Percentiles rank a stretch among this genome's conserved stretches.
phyloP scores from a whole-genome alignment of 2,888 invertebrate species.

The Tyria jacobaeae region DNA sequence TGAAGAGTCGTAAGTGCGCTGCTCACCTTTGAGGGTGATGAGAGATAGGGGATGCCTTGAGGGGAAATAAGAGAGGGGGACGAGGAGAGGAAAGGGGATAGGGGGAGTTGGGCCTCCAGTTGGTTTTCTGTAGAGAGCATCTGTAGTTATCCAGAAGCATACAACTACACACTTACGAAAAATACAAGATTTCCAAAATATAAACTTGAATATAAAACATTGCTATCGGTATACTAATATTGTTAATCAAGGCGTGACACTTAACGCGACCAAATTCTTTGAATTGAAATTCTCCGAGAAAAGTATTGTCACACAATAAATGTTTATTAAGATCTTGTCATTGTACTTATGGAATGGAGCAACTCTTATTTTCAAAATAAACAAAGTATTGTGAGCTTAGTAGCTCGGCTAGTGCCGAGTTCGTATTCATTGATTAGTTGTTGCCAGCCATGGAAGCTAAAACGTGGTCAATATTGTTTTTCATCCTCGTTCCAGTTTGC shows the following conservation, averaged over 20 bases:
- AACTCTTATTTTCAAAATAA: constrained; percentile 49
- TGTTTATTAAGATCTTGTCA: constrained; percentile 34
- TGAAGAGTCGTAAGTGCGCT: too few relatives aligned
- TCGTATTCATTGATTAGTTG: constrained; percentile 29
- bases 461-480: constrained; percentile 48
- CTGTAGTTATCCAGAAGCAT: neutral
- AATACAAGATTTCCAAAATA: too few relatives aligned
- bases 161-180: too few relatives aligned
- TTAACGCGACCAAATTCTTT: neutral
- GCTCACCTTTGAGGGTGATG: too few relatives aligned
- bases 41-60: too few relatives aligned
- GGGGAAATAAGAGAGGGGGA: too few relatives aligned
- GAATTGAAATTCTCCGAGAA: constrained; percentile 18
- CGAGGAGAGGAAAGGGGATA: too few relatives aligned
- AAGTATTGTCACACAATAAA: constrained; percentile 37
- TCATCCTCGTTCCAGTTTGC: constrained; percentile 51
- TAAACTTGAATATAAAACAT: neutral
- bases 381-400: constrained; percentile 22
- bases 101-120: too few relatives aligned
- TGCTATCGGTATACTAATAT: neutral
- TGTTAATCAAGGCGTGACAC: neutral
- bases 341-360: constrained; percentile 42
- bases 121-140: too few relatives aligned
- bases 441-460: constrained; percentile 58
- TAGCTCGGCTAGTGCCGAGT: constrained; percentile 16